These are phyloP conservation scores for Lasioglossum pauxillum DNA, from an alignment of 2,888 invertebrate genomes.

Conservation along the genomic window DNA sequence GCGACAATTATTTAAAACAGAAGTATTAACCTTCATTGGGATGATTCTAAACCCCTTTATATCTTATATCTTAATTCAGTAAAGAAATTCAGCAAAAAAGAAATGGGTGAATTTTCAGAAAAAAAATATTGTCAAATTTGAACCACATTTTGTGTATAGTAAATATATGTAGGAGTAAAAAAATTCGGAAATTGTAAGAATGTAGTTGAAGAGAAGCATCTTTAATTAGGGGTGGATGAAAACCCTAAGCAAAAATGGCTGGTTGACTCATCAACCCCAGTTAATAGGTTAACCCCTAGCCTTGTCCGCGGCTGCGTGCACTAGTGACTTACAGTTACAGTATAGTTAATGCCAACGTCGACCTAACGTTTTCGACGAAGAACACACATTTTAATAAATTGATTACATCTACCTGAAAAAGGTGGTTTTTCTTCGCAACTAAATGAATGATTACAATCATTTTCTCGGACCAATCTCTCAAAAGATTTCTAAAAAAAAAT, in stretches of 20 bases:
- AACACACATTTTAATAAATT: neutral
- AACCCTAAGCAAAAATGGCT: neutral
- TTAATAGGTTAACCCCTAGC: slow-evolving; percentile 20
- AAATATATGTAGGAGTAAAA: neutral
- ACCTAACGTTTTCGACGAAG: neutral
- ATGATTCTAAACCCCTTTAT: neutral
- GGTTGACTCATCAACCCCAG: slow-evolving; percentile 1
- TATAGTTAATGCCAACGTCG: neutral
- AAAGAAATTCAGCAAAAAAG: too few relatives aligned
- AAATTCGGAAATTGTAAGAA: neutral
- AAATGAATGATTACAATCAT: neutral
- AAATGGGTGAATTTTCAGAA: neutral
- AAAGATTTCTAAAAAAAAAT: neutral
- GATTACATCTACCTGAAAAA: neutral
- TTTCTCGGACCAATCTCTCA: neutral
- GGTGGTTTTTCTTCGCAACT: neutral
- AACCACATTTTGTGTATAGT: neutral
- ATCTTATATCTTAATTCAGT: neutral
- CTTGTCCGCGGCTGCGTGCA: slow-evolving; percentile 10
- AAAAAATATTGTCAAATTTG: neutral
- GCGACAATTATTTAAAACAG: neutral
- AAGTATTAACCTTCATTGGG: too few relatives aligned
- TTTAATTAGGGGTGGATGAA: neutral
- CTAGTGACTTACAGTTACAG: slow-evolving; percentile 7
- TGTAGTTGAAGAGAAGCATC: neutral